Evolutionary conservation across 2,888 invertebrate genomes (phyloP).

Genomic region (Athetis lepigone): DNA sequence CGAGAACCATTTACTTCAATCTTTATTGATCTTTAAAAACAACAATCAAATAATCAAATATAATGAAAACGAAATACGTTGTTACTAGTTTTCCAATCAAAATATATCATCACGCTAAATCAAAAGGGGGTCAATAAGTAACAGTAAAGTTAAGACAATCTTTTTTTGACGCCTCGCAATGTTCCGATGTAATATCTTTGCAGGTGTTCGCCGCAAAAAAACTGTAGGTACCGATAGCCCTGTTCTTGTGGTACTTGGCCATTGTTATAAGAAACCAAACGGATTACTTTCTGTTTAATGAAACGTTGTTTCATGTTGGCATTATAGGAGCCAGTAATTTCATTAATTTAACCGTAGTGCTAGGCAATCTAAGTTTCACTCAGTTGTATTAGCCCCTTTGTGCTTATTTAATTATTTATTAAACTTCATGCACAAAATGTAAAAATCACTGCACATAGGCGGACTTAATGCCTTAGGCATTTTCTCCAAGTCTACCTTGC

Average conservation of each 20-base stretch:
- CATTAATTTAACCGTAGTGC: too few relatives aligned
- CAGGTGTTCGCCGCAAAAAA: slow-evolving; percentile 48
- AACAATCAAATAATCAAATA: slow-evolving; percentile 34
- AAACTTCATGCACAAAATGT: too few relatives aligned
- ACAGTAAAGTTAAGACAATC: slow-evolving; percentile 61
- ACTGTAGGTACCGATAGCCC: slow-evolving; percentile 33
- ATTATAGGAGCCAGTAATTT: too few relatives aligned
- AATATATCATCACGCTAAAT: slow-evolving; percentile 49
- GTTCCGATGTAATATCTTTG: slow-evolving; percentile 24
- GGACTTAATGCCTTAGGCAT: too few relatives aligned
- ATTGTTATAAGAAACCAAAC: slow-evolving; percentile 25
- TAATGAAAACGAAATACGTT: slow-evolving; percentile 41
- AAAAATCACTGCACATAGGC: too few relatives aligned
- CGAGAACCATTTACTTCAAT: slow-evolving; percentile 9
- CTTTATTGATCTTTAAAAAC: slow-evolving; percentile 21
- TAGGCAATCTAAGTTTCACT: too few relatives aligned
- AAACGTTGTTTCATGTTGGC: not conserved
- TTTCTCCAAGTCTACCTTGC: too few relatives aligned
- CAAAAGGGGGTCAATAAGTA: slow-evolving; percentile 60
- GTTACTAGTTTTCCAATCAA: slow-evolving; percentile 58
- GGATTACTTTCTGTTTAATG: slow-evolving; percentile 1
- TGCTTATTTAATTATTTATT: too few relatives aligned
- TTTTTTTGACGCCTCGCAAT: slow-evolving; percentile 51
- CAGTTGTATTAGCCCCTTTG: too few relatives aligned
- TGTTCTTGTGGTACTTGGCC: slow-evolving; percentile 19